These are phyloP conservation scores for Scolanthus callimorphus DNA, from an alignment of 92 coral and sea anemone species.

Conservation along the genomic window DNA sequence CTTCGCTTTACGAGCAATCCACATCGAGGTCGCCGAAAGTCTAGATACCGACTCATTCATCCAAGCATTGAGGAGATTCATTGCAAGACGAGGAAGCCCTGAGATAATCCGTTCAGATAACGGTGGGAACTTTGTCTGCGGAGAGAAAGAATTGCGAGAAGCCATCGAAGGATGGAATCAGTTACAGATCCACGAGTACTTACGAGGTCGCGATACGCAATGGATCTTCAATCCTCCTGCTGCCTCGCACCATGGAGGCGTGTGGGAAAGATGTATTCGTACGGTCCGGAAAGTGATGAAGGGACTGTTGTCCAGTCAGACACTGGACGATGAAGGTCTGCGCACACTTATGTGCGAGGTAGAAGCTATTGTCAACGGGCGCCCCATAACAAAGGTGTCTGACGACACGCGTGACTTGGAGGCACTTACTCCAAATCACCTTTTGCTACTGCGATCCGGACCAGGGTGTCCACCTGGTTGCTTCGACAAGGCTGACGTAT, in stretches of 20 bases:
- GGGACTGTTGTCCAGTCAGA: constrained; percentile 24
- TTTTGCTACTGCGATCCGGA: constrained; percentile 41
- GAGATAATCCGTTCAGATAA: constrained; percentile 43
- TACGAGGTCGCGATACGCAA: constrained; percentile 19
- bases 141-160: constrained; percentile 45
- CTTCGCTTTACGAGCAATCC: too few relatives aligned
- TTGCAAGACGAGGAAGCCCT: constrained; percentile 51
- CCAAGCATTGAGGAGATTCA: constrained; percentile 29
- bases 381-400: constrained; percentile 47
- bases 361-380: constrained; percentile 45
- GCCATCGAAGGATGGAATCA: constrained; percentile 46
- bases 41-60: constrained; percentile 45
- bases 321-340: constrained; percentile 29
- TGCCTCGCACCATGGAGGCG: constrained; percentile 46
- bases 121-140: constrained; percentile 47
- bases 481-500: constrained; percentile 34
- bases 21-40: too few relatives aligned
- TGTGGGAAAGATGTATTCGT: constrained; percentile 51
- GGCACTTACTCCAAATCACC: constrained; percentile 48
- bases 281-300: constrained; percentile 31
- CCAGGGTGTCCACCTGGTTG: constrained; percentile 31
- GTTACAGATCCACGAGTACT: constrained; percentile 31
- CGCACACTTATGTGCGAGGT: constrained; percentile 43
- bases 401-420: constrained; percentile 45
- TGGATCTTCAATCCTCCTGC: constrained; percentile 53